Conservation (phyloP, 2,113 vertebrate genomes). For the Silurus meridionalis region DNA sequence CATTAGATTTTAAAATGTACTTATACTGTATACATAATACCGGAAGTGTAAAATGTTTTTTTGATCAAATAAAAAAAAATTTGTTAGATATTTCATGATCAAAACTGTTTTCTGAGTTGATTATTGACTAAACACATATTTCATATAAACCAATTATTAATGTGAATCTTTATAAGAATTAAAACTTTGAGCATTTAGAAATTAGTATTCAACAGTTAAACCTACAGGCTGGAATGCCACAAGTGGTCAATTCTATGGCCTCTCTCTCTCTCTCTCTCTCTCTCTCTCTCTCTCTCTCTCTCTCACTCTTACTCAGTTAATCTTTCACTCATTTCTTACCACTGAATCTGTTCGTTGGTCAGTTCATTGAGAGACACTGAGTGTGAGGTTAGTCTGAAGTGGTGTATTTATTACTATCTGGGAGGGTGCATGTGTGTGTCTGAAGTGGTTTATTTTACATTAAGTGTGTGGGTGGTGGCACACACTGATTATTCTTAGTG, state of each 20-base stretch:
- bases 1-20: not conserved
- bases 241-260: constrained; percentile 9
- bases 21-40: not conserved
- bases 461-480: constrained; percentile 40
- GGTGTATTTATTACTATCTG: constrained; percentile 73
- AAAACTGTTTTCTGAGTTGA: not conserved
- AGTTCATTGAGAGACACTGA: constrained; percentile 68
- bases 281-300: not conserved
- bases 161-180: constrained; percentile 11
- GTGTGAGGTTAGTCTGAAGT: constrained; percentile 65
- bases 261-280: no score
- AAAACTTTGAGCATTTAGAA: constrained; percentile 3
- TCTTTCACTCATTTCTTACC: constrained; percentile 67
- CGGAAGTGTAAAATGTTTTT: no score
- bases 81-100: not conserved
- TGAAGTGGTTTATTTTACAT: constrained; percentile 58
- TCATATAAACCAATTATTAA: not conserved
- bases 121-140: not conserved
- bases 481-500: constrained; percentile 69
- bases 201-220: constrained; percentile 16
- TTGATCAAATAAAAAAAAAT: not conserved
- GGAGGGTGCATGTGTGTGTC: constrained; percentile 67
- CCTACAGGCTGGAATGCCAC: constrained; percentile 36
- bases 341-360: constrained; percentile 67
- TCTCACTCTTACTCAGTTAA: constrained; percentile 7